Percentiles rank a stretch among this genome's conserved stretches.
Conservation (phyloP, 1,140 invertebrate genomes). For the Hypothenemus hampei region DNA sequence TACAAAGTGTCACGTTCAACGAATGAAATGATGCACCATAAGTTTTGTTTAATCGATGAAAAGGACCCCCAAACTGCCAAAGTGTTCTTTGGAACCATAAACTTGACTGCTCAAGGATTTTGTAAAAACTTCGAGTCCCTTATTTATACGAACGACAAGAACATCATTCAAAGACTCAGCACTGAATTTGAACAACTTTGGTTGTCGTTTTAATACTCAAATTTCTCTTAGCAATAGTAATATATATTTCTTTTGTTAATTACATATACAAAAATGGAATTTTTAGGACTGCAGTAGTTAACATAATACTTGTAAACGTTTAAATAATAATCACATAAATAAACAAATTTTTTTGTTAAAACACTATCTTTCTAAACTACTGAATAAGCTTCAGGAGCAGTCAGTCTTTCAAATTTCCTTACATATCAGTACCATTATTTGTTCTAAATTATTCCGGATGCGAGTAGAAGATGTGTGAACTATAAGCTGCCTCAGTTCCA, state of each 20-base stretch:
- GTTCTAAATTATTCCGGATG: slow-evolving; percentile 45
- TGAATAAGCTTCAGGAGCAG: too few species aligned
- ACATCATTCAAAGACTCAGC: slow-evolving; percentile 31
- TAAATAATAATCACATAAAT: too few species aligned
- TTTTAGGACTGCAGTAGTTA: too few species aligned
- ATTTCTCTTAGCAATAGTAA: too few species aligned
- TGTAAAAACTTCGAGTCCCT: slow-evolving; percentile 34
- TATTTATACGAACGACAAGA: slow-evolving; percentile 33
- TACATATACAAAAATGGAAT: too few species aligned
- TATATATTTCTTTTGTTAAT: too few species aligned
- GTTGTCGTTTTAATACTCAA: slow-evolving; percentile 11
- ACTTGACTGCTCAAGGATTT: slow-evolving; percentile 36
- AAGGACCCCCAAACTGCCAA: slow-evolving; percentile 24
- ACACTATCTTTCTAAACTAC: too few species aligned
- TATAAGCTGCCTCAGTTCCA: slow-evolving; percentile 42
- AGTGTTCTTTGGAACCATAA: slow-evolving; percentile 37
- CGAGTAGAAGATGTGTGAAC: slow-evolving; percentile 44
- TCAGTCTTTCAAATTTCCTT: too few species aligned
- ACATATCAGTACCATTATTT: too few species aligned
- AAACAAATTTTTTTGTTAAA: too few species aligned
- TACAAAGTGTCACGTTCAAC: slow-evolving; percentile 23
- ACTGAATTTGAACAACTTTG: slow-evolving; percentile 39
- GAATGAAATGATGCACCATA: slow-evolving; percentile 37
- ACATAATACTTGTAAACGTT: too few species aligned
- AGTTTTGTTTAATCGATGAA: slow-evolving; percentile 39